These are phyloP conservation scores for Mionectes olivaceus DNA, from an alignment of 2,797 vertebrate genomes.

Conservation along the genomic window DNA sequence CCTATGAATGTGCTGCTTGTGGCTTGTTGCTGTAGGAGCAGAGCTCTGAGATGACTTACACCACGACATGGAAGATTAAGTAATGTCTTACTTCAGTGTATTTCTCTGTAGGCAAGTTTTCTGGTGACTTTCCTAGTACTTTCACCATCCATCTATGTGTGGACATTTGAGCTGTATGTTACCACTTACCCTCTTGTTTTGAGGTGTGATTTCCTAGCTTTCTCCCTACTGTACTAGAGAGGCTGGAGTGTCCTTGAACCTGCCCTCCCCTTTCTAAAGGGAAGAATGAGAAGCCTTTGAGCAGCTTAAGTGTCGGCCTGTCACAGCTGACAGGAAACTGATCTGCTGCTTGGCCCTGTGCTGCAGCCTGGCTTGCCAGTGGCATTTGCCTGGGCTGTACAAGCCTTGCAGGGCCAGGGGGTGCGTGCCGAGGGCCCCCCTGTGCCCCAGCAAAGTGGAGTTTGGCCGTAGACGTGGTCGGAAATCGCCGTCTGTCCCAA, in stretches of 20 bases:
- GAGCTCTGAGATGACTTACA: not conserved
- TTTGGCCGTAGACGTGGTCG: constrained; percentile 65
- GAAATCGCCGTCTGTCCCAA: constrained; percentile 80
- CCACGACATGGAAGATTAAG: not conserved
- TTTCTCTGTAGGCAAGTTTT: not conserved
- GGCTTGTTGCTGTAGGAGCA: not conserved
- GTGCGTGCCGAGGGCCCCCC: not conserved
- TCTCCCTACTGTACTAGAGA: not conserved
- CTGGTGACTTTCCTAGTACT: not conserved
- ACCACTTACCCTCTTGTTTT: not conserved
- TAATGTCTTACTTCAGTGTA: not conserved
- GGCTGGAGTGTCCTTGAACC: constrained; percentile 78
- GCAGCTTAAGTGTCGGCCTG: constrained; percentile 76
- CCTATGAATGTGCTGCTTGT: accelerated
- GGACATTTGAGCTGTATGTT: accelerated
- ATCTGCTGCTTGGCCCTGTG: constrained; percentile 72
- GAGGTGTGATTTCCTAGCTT: not conserved
- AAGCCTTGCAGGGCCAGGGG: not conserved
- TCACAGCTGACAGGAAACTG: constrained; percentile 81
- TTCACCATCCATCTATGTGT: not conserved
- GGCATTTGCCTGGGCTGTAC: not conserved
- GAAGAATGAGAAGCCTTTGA: constrained; percentile 78
- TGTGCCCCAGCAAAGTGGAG: not conserved
- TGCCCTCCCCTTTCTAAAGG: constrained; percentile 71
- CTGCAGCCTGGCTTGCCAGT: constrained; percentile 23